phyloP scores from a whole-genome alignment of 2,113 vertebrate species.

The Prolemur simus region DNA sequence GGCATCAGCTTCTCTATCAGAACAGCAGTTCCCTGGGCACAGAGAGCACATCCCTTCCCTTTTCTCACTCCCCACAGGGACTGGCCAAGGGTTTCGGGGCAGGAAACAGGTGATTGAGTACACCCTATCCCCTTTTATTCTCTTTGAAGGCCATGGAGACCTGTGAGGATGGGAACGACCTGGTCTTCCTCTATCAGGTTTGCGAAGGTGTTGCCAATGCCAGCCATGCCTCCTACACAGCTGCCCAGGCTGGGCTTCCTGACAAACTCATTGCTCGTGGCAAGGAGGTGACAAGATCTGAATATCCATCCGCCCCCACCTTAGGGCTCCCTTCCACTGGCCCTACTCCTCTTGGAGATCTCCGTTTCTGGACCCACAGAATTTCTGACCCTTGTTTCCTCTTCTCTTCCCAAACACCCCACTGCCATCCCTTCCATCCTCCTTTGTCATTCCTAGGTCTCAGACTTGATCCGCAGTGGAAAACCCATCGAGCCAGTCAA shows the following conservation, averaged over 20 bases:
- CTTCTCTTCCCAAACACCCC: background rate
- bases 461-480: constrained; percentile 89
- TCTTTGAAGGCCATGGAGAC: constrained; percentile 92
- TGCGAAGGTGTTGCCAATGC: constrained; percentile 91
- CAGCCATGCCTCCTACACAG: constrained; percentile 95
- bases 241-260: constrained; percentile 92
- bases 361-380: background rate
- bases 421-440: too few relatives aligned
- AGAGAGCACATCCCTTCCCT: background rate
- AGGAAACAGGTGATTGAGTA: background rate
- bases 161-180: constrained; percentile 92
- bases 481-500: constrained; percentile 85
- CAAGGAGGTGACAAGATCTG: constrained; percentile 86
- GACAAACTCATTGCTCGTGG: constrained; percentile 89
- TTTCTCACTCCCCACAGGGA: background rate
- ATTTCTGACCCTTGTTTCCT: background rate
- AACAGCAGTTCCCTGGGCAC: background rate
- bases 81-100: background rate
- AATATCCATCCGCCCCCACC: background rate
- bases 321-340: background rate
- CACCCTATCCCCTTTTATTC: background rate
- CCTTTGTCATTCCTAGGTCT: constrained; percentile 81
- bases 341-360: background rate
- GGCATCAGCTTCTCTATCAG: background rate
- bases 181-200: constrained; percentile 96